Conservation (phyloP, 2,888 invertebrate genomes). For the Lasioglossum pauxillum region DNA sequence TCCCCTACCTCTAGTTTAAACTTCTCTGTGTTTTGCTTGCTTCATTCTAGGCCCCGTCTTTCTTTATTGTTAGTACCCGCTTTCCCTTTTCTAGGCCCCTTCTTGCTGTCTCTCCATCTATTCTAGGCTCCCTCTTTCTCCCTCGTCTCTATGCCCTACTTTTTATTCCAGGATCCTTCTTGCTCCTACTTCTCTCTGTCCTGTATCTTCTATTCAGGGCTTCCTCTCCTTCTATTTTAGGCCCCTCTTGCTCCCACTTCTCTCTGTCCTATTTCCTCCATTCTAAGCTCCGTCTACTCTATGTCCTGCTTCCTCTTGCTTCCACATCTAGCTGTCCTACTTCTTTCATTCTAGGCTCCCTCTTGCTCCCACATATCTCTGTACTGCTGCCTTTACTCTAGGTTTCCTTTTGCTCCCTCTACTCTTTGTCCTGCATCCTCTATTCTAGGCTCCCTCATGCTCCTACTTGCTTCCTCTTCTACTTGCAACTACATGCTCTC, state of each 20-base stretch:
- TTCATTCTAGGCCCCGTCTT: background rate
- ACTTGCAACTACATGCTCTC: constrained; percentile 12
- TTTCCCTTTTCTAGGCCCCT: background rate
- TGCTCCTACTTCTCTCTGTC: too few relatives aligned
- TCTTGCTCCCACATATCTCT: background rate
- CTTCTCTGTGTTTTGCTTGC: background rate
- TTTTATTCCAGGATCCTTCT: background rate
- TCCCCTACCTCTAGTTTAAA: background rate
- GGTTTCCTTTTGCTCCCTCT: background rate
- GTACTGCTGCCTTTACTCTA: background rate
- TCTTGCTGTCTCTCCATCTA: background rate
- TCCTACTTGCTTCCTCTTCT: too few relatives aligned
- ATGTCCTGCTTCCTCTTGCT: background rate
- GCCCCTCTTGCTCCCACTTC: too few relatives aligned
- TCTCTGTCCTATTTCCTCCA: background rate
- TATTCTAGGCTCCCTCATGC: background rate
- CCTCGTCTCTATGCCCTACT: too few relatives aligned
- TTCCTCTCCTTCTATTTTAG: constrained; percentile 7
- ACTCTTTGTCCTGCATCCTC: background rate
- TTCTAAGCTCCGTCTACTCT: background rate
- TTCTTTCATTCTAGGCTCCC: constrained; percentile 2
- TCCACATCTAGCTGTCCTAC: background rate
- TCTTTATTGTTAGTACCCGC: background rate
- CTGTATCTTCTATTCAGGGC: background rate
- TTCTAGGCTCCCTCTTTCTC: background rate